Conservation (phyloP, 2,113 vertebrate species). For the Hepsetus odoe region DNA sequence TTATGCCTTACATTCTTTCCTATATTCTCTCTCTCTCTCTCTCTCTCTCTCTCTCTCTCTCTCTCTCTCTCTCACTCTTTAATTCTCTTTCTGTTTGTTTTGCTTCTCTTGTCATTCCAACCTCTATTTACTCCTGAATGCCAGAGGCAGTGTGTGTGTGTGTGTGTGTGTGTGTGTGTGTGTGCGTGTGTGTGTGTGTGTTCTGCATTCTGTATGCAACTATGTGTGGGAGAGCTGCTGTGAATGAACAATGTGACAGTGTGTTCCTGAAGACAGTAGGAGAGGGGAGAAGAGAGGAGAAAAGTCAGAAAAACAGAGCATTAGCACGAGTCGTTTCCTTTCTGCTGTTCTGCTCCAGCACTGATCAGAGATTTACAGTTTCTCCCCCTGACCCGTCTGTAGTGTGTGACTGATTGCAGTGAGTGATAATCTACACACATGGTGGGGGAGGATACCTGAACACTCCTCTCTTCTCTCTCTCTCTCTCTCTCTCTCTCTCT, state of each 20-base stretch:
- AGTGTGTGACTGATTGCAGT: constrained; percentile 42
- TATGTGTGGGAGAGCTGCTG: background rate
- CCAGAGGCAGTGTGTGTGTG: constrained; percentile 10
- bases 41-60: background rate
- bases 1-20: background rate
- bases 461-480: background rate
- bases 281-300: background rate
- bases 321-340: background rate
- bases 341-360: background rate
- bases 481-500: background rate
- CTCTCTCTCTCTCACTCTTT: background rate
- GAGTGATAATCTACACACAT: constrained; percentile 29
- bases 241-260: constrained; percentile 23
- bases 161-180: background rate
- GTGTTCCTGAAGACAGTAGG: background rate
- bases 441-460: constrained; percentile 9
- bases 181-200: background rate
- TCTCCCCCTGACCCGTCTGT: constrained; percentile 30
- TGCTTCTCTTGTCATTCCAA: background rate
- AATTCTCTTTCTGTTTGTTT: background rate
- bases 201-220: constrained; percentile 17
- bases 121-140: constrained; percentile 11
- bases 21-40: constrained; percentile 37
- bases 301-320: background rate
- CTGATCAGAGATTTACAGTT: constrained; percentile 38